Evolutionary conservation across 2,797 vertebrate genomes (phyloP).

Genomic region (Muraenolepis orangiensis): DNA sequence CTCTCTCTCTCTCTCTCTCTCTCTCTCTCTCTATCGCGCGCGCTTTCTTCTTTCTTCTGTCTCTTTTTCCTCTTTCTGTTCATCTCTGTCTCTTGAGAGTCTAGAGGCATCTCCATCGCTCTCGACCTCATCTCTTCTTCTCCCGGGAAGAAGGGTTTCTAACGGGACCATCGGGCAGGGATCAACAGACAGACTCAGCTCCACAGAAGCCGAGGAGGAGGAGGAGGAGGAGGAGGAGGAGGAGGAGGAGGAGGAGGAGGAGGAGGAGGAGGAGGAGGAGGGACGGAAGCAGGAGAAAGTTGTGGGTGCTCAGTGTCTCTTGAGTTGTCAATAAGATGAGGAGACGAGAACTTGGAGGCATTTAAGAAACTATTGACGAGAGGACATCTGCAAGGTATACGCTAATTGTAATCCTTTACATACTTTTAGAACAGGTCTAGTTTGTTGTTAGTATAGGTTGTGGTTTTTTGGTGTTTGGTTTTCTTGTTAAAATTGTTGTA

Average conservation of each 20-base stretch:
- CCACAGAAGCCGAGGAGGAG: constrained; percentile 24
- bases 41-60: constrained; percentile 10
- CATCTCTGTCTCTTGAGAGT: not conserved
- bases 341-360: constrained; percentile 21
- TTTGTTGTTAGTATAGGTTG: not conserved
- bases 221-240: not conserved
- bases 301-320: not conserved
- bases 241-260: constrained; percentile 1
- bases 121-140: constrained; percentile 25
- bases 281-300: not conserved
- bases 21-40: constrained; percentile 11
- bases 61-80: constrained; percentile 3
- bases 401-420: not conserved
- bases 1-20: constrained; percentile 9
- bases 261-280: too few relatives aligned
- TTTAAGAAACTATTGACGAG: constrained; percentile 10
- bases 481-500: too few relatives aligned
- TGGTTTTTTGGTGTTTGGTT: too few relatives aligned
- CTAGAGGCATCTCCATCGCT: not conserved
- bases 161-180: constrained; percentile 64
- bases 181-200: constrained; percentile 51
- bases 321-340: constrained; percentile 40
- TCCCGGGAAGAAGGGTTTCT: constrained; percentile 42
- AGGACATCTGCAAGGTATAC: constrained; percentile 10
- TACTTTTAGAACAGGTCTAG: not conserved